Conservation (phyloP, 2,888 invertebrate species). For the Drosophila kuntzei region DNA sequence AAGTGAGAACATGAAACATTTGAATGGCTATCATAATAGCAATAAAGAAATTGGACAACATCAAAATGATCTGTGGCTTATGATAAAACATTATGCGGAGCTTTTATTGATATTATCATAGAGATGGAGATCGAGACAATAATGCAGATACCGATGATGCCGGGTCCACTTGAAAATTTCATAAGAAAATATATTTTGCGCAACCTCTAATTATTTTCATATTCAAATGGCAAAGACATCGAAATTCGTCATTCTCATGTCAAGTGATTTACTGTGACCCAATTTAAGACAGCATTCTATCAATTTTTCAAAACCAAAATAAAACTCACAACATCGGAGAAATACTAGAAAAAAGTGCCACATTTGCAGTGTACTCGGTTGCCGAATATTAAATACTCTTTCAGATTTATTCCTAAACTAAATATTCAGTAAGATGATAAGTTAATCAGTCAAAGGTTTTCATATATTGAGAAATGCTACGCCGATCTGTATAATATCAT, state of each 20-base stretch:
- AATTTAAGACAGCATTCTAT: slow-evolving; percentile 50
- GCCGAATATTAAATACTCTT: neutral
- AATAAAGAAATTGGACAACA: slow-evolving; percentile 52
- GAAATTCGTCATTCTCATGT: slow-evolving; percentile 45
- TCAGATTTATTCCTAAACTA: neutral
- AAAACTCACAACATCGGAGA: slow-evolving; percentile 22
- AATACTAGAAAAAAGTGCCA: neutral
- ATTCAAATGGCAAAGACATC: slow-evolving; percentile 38
- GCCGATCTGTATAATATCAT: no score
- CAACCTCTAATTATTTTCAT: slow-evolving; percentile 64
- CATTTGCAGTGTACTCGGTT: neutral
- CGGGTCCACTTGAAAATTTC: slow-evolving; percentile 71
- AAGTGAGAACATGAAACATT: slow-evolving; percentile 63
- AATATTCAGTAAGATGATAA: neutral
- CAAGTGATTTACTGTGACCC: slow-evolving; percentile 67
- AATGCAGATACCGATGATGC: slow-evolving; percentile 16
- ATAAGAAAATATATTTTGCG: slow-evolving; percentile 62
- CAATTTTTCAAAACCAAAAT: slow-evolving; percentile 17
- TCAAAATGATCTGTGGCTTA: slow-evolving; percentile 42
- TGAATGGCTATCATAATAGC: slow-evolving; percentile 52
- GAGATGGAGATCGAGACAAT: slow-evolving; percentile 33
- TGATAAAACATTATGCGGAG: slow-evolving; percentile 39
- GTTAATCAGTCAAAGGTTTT: neutral
- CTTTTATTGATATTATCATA: slow-evolving; percentile 26
- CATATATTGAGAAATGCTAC: no score